Percentiles rank a stretch among this genome's conserved stretches.
Conservation (phyloP, 35 echinoderm and acorn worm genomes). For the Nesometra sesokonis region DNA sequence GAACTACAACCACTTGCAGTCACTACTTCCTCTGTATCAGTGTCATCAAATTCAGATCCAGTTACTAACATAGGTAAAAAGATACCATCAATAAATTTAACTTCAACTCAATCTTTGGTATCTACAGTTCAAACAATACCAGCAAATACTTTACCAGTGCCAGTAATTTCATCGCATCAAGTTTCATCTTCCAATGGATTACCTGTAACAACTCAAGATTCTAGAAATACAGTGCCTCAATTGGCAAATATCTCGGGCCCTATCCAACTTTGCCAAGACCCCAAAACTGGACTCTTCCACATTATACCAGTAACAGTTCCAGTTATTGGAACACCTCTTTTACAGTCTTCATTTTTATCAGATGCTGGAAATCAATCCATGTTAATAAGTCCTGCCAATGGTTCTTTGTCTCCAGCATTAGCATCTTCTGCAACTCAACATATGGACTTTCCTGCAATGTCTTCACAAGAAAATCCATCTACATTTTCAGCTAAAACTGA, state of each 20-base stretch:
- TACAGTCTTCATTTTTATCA: slow-evolving; percentile 10
- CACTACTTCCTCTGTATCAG: too few relatives aligned
- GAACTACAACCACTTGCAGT: background rate
- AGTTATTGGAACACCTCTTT: slow-evolving; percentile 9
- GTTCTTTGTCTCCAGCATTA: background rate
- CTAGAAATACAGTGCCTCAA: background rate
- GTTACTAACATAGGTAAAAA: background rate
- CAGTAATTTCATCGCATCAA: background rate
- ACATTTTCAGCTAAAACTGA: background rate
- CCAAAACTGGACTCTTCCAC: slow-evolving; percentile 71
- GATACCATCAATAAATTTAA: background rate
- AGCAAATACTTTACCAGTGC: background rate
- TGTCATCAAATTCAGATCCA: background rate
- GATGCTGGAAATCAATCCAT: background rate
- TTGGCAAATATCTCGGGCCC: slow-evolving; percentile 51
- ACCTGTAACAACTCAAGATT: background rate
- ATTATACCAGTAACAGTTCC: slow-evolving; percentile 57
- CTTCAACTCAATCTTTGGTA: background rate
- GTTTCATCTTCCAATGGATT: background rate
- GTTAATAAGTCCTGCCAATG: background rate
- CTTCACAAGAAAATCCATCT: background rate
- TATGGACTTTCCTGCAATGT: background rate
- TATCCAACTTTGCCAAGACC: slow-evolving; percentile 78
- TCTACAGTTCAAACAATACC: background rate
- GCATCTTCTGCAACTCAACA: background rate